A percentile compares a stretch with the other conserved stretches of the same genome.
Evolutionary conservation across 2,113 vertebrate genomes (phyloP).

Genomic region (Acanthisitta chloris): DNA sequence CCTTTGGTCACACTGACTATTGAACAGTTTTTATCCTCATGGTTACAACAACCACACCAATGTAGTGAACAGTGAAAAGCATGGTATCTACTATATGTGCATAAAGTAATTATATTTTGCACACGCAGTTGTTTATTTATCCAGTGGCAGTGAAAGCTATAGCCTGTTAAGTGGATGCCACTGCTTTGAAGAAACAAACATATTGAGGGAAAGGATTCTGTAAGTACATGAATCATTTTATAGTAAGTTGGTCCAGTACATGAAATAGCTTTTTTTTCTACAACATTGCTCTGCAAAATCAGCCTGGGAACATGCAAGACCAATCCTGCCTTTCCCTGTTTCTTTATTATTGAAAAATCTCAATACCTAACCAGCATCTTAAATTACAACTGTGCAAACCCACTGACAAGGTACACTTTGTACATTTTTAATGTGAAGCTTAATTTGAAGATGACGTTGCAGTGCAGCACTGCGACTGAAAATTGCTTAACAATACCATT

Average conservation of each 20-base stretch:
- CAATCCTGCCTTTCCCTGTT: neutral
- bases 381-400: constrained; percentile 4
- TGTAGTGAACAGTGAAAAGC: neutral
- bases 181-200: neutral
- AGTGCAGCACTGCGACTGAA: constrained; percentile 53
- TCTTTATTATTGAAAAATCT: constrained; percentile 9
- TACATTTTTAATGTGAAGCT: constrained; percentile 55
- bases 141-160: neutral
- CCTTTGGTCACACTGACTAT: neutral
- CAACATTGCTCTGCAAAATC: neutral
- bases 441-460: constrained; percentile 60
- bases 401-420: constrained; percentile 29
- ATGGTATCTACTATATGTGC: neutral
- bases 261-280: neutral
- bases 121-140: neutral
- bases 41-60: neutral
- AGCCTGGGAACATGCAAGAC: neutral
- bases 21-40: neutral
- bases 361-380: neutral
- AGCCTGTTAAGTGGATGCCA: neutral
- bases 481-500: constrained; percentile 68
- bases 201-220: neutral
- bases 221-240: neutral
- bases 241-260: neutral
- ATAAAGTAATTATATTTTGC: neutral